phyloP scores from a whole-genome alignment of 2,113 vertebrate species.

The Dinomys branickii region DNA sequence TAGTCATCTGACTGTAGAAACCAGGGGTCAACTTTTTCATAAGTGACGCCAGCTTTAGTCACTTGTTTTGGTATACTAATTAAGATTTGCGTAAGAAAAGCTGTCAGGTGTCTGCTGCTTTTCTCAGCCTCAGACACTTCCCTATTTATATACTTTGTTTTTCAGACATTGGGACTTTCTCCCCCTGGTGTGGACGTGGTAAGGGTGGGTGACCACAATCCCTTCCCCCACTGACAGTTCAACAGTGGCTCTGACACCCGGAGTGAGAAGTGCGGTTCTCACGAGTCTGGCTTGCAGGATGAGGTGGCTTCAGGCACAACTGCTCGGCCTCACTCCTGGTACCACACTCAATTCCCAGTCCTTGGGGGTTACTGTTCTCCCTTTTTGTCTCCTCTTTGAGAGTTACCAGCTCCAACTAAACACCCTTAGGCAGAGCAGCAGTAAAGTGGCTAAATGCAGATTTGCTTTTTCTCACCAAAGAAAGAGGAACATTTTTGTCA shows the following conservation, averaged over 20 bases:
- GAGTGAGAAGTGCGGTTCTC: neutral
- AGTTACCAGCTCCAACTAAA: neutral
- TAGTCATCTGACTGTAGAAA: constrained; percentile 87
- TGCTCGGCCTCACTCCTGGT: neutral
- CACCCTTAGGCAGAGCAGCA: neutral
- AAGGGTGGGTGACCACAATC: neutral
- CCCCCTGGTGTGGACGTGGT: neutral
- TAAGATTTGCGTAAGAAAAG: constrained; percentile 87
- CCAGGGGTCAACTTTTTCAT: constrained; percentile 84
- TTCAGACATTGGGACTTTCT: constrained; percentile 79
- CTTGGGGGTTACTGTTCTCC: neutral
- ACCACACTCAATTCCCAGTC: neutral
- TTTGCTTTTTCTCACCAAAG: constrained; percentile 51
- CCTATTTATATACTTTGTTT: constrained; percentile 86
- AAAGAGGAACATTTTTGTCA: constrained; percentile 42
- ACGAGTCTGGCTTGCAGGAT: neutral
- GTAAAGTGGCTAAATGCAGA: neutral
- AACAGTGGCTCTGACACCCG: neutral
- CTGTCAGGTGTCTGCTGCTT: constrained; percentile 86
- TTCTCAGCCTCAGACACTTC: constrained; percentile 83
- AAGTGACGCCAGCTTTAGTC: constrained; percentile 84
- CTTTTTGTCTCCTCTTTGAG: neutral
- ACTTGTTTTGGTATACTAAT: constrained; percentile 87
- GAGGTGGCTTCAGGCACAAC: neutral
- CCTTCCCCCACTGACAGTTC: neutral